Percentiles rank a stretch among this genome's conserved stretches.
Conservation (phyloP, 2,797 vertebrate species). For the Psittacula derbiana region DNA sequence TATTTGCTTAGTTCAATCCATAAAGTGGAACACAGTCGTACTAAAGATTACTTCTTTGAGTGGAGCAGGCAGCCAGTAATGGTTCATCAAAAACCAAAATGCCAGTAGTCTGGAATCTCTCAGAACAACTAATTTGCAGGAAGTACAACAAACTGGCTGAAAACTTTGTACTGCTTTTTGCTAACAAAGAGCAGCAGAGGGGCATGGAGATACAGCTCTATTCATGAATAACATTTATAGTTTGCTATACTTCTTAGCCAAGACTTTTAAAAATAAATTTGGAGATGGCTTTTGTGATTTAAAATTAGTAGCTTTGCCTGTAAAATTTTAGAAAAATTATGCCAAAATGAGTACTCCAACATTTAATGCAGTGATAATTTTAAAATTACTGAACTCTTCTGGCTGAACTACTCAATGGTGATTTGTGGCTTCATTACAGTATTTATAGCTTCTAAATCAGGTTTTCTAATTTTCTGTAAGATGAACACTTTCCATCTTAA, state of each 20-base stretch:
- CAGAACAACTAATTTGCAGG: background rate
- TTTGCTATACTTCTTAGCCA: conserved; percentile 1
- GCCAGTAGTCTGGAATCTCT: background rate
- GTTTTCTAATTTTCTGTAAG: background rate
- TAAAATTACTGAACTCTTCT: background rate
- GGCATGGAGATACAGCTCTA: background rate
- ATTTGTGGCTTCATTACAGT: conserved; percentile 24
- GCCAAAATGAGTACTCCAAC: background rate
- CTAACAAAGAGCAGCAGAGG: background rate
- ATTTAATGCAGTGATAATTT: conserved; percentile 34
- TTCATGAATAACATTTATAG: background rate
- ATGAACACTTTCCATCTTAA: background rate
- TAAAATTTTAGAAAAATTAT: conserved; percentile 3
- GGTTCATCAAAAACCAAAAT: background rate
- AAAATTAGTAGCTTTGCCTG: conserved; percentile 9
- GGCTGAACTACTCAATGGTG: background rate
- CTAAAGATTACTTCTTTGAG: background rate
- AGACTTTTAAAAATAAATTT: background rate
- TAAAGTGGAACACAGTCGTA: background rate
- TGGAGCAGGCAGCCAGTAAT: background rate
- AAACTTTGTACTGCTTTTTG: background rate
- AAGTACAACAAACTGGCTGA: background rate
- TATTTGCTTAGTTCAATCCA: background rate
- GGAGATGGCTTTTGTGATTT: background rate
- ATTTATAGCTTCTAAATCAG: conserved; percentile 28